These are phyloP conservation scores for Epirrhoe alternata DNA, from an alignment of 2,888 invertebrate genomes.

Conservation along the genomic window DNA sequence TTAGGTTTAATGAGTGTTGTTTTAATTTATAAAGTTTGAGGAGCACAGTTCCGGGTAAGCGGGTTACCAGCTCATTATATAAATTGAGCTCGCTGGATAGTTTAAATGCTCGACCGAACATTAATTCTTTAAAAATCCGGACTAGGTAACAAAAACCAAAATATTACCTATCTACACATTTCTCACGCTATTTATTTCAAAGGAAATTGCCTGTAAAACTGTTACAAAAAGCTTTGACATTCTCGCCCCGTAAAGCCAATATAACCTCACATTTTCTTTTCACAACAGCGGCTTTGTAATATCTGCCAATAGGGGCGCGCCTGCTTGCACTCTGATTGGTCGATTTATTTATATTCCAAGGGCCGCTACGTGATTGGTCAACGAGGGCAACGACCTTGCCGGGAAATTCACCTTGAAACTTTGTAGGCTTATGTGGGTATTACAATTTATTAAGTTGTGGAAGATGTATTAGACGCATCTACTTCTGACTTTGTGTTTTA, in stretches of 20 bases:
- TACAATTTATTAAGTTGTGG: constrained; percentile 4
- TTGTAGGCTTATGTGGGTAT: constrained; percentile 14
- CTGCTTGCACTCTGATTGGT: constrained; percentile 51
- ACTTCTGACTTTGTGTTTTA: not conserved
- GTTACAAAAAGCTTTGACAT: constrained; percentile 28
- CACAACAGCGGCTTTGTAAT: constrained; percentile 47
- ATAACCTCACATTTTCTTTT: constrained; percentile 47
- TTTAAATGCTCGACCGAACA: too few relatives aligned
- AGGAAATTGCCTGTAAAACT: constrained; percentile 21
- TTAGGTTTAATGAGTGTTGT: not conserved
- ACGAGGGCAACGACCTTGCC: constrained; percentile 54
- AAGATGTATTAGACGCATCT: not conserved
- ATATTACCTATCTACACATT: not conserved
- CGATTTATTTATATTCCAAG: constrained; percentile 42
- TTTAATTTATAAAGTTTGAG: not conserved
- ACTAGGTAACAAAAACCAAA: not conserved
- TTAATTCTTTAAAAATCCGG: not conserved
- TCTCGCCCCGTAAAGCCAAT: constrained; percentile 44
- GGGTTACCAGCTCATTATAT: too few relatives aligned
- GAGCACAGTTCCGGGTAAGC: not conserved
- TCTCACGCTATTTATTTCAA: constrained; percentile 10
- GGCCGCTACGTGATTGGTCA: constrained; percentile 54
- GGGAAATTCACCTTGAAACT: constrained; percentile 58
- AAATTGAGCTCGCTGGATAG: too few relatives aligned
- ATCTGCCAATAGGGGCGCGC: constrained; percentile 47